Evolutionary conservation across 2,113 vertebrate species (phyloP).

Genomic region (Plotosus lineatus): DNA sequence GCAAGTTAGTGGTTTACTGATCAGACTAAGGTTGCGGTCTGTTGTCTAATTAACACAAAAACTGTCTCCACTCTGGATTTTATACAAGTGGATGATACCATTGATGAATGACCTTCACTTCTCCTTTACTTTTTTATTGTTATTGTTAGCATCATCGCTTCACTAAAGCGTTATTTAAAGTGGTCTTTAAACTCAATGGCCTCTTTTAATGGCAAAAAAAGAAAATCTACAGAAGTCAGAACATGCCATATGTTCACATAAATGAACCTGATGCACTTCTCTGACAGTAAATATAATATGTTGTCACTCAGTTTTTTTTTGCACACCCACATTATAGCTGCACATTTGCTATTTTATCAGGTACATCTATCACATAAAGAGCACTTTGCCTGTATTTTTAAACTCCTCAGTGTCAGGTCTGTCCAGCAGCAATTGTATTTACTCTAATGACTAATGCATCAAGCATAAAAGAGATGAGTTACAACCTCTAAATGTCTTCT

Average conservation of each 20-base stretch:
- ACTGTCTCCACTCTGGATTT: neutral
- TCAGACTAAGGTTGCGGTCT: neutral
- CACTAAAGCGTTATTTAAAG: neutral
- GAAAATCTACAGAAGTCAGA: neutral
- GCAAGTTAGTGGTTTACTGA: neutral
- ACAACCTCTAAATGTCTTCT: neutral
- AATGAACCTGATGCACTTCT: neutral
- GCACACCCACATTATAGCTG: neutral
- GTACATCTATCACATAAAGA: neutral
- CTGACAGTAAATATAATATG: constrained; percentile 8
- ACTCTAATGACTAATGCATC: neutral
- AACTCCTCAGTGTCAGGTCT: neutral
- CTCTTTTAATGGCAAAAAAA: neutral
- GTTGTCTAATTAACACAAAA: neutral
- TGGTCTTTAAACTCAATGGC: neutral
- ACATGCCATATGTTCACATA: neutral
- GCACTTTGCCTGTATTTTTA: neutral
- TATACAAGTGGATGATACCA: neutral
- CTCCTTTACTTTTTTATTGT: neutral
- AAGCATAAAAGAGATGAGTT: neutral
- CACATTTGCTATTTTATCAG: neutral
- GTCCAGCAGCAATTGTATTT: neutral
- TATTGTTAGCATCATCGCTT: neutral
- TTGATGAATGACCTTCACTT: neutral
- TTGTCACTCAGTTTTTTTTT: neutral